Evolutionary conservation across 2,888 invertebrate genomes (phyloP).

Genomic region (Eupithecia abbreviata): DNA sequence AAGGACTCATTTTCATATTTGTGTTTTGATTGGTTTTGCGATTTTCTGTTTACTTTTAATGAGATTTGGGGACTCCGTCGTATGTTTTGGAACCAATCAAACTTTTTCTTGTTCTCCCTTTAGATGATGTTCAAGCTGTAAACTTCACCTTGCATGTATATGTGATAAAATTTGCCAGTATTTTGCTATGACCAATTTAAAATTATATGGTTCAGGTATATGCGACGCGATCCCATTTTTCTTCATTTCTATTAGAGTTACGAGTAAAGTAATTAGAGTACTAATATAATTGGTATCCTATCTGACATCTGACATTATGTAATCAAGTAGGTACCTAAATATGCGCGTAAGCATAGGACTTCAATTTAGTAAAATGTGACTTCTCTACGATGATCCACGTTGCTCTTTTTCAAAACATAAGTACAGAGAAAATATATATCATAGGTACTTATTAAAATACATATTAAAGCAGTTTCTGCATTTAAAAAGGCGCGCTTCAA

Average conservation of each 20-base stretch:
- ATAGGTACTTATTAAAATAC: not conserved
- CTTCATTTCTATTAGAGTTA: no score
- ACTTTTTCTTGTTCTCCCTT: slow-evolving; percentile 65
- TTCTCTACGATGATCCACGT: not conserved
- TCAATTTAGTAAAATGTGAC: no score
- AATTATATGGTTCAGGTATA: not conserved
- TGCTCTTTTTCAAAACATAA: not conserved
- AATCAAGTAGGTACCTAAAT: no score
- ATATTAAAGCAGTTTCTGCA: not conserved
- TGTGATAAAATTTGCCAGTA: not conserved
- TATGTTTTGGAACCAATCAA: slow-evolving; percentile 80
- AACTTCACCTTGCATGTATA: not conserved
- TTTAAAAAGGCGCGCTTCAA: slow-evolving; percentile 7
- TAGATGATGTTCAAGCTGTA: not conserved
- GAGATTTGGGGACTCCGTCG: slow-evolving; percentile 72
- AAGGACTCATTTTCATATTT: slow-evolving; percentile 44
- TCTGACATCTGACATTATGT: no score
- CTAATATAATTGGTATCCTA: no score
- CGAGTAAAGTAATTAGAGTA: no score
- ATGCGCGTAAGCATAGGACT: no score
- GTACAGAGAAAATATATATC: not conserved
- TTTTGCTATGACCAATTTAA: not conserved
- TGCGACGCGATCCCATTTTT: no score
- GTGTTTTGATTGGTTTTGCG: slow-evolving; percentile 72
- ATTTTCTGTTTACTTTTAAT: slow-evolving; percentile 81